Conservation (phyloP, 2,113 vertebrate species). For the Psittacula cyanocephala region DNA sequence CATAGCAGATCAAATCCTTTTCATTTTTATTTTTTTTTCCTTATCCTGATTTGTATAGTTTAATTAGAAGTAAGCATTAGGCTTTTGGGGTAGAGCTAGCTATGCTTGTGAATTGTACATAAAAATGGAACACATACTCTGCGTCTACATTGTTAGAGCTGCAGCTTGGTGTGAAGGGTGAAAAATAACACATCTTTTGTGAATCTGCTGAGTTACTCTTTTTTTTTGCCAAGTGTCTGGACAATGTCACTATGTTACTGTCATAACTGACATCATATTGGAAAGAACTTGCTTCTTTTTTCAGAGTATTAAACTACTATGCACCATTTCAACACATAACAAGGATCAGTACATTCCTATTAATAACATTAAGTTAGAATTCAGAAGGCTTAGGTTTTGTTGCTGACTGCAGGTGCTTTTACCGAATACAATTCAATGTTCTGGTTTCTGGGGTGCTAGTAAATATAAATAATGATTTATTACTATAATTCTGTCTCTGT, state of each 20-base stretch:
- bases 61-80: no score
- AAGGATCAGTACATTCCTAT: background rate
- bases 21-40: no score
- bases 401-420: background rate
- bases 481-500: background rate
- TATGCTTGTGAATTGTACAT: background rate
- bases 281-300: background rate
- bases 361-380: background rate
- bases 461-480: background rate
- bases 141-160: background rate
- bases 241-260: background rate
- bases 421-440: background rate
- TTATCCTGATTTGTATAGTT: no score
- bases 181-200: background rate
- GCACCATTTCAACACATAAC: background rate
- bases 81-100: background rate
- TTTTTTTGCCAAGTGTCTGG: background rate
- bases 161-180: background rate
- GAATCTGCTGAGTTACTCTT: background rate
- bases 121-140: background rate
- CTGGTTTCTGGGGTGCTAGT: background rate
- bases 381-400: background rate
- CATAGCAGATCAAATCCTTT: no score
- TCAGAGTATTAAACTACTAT: background rate
- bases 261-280: background rate